phyloP scores from a whole-genome alignment of 2,113 vertebrate species.

The Paramisgurnus dabryanus region DNA sequence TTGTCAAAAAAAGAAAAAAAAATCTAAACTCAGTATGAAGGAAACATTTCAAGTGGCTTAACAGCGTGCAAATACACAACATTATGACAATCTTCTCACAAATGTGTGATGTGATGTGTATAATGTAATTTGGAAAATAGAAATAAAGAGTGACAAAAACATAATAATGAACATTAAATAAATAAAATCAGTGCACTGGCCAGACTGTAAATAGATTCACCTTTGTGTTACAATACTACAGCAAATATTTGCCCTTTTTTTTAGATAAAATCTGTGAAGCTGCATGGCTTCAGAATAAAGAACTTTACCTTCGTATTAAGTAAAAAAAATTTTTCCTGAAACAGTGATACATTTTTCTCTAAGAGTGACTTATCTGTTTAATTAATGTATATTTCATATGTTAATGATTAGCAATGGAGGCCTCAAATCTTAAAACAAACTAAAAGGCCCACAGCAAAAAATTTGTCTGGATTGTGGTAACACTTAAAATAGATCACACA shows the following conservation, averaged over 20 bases:
- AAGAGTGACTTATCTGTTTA: no score
- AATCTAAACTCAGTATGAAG: neutral
- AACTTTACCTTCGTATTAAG: neutral
- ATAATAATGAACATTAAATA: neutral
- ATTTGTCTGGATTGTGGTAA: no score
- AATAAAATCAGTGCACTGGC: neutral
- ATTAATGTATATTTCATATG: neutral
- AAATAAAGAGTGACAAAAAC: neutral
- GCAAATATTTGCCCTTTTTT: neutral
- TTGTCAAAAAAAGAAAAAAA: conserved; percentile 21
- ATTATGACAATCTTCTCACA: conserved; percentile 9
- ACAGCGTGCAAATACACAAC: conserved; percentile 16
- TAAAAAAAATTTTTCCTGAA: no score
- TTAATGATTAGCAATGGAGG: neutral
- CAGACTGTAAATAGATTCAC: neutral
- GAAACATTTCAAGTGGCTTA: neutral
- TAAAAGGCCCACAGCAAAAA: no score
- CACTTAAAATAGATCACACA: no score
- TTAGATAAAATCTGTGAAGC: neutral
- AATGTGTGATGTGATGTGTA: neutral
- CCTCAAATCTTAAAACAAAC: neutral
- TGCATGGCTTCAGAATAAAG: neutral
- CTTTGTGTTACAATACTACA: neutral
- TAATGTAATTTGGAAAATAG: neutral
- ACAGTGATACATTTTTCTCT: no score